phyloP scores from a whole-genome alignment of 2,797 vertebrate genomes.

The Oreortyx pictus region DNA sequence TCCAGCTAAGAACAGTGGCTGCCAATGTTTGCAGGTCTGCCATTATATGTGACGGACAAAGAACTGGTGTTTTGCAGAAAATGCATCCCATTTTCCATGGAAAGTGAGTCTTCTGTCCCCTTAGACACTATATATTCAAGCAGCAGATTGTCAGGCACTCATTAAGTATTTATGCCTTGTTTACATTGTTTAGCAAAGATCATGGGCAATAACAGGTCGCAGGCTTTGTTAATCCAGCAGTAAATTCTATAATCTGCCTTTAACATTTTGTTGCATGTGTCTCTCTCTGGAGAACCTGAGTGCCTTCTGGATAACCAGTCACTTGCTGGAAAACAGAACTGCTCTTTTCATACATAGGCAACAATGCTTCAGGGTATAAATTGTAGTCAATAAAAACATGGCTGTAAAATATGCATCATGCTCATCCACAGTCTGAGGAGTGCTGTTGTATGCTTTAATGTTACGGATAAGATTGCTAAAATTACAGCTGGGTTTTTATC shows the following conservation, averaged over 20 bases:
- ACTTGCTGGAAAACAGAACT: neutral
- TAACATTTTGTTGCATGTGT: neutral
- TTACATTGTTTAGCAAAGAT: neutral
- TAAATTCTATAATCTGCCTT: constrained; percentile 24
- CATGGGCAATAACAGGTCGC: neutral
- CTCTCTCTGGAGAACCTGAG: neutral
- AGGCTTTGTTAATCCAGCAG: neutral
- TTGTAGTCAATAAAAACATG: neutral
- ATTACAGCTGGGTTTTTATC: constrained; percentile 48
- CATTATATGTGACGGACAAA: neutral
- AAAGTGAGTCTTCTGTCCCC: neutral
- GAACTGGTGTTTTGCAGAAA: neutral
- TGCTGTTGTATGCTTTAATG: neutral
- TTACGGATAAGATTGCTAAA: neutral
- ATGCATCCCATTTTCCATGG: neutral
- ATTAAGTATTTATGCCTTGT: neutral
- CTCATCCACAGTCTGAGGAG: neutral
- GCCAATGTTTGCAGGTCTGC: fast-evolving
- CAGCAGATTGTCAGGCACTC: neutral
- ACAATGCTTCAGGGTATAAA: constrained; percentile 23
- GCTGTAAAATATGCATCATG: constrained; percentile 21
- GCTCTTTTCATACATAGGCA: constrained; percentile 8
- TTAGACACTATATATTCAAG: neutral
- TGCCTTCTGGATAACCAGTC: constrained; percentile 33
- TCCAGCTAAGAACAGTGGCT: neutral